Percentiles rank a stretch among this genome's conserved stretches.
Conservation (phyloP, 1,140 invertebrate genomes). For the Phocides pigmalion region DNA sequence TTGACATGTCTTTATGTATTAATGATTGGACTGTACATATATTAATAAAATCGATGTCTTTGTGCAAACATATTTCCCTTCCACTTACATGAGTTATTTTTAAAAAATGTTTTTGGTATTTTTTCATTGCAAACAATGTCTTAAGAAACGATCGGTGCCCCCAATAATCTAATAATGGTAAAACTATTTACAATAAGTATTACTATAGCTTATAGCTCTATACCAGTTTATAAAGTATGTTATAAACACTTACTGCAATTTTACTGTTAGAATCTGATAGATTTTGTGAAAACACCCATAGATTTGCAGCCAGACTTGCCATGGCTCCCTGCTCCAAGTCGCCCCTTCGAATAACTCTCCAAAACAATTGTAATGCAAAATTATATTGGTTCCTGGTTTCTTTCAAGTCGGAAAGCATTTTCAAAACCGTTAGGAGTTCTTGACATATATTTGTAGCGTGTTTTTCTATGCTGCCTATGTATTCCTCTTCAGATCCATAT, state of each 20-base stretch:
- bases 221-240: neutral
- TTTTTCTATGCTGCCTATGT: conserved; percentile 91
- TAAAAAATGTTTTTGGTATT: too few relatives aligned
- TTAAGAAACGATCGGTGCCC: too few relatives aligned
- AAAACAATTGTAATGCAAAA: conserved; percentile 90
- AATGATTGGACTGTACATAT: too few relatives aligned
- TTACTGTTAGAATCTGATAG: conserved; percentile 66
- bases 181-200: too few relatives aligned
- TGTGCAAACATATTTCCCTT: too few relatives aligned
- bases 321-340: conserved; percentile 87
- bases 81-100: too few relatives aligned
- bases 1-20: too few relatives aligned
- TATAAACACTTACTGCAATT: conserved; percentile 61
- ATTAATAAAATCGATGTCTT: too few relatives aligned
- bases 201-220: too few relatives aligned
- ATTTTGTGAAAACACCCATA: conserved; percentile 89
- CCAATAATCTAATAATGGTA: too few relatives aligned
- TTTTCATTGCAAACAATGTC: too few relatives aligned
- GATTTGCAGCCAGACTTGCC: conserved; percentile 88
- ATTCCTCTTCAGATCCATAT: conserved; percentile 96
- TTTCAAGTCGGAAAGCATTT: conserved; percentile 85
- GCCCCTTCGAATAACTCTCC: conserved; percentile 88
- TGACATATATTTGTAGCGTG: conserved; percentile 91
- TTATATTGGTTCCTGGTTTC: conserved; percentile 87
- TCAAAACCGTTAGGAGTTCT: conserved; percentile 90